phyloP scores from a whole-genome alignment of 2,797 vertebrate species.

The Aselliscus stoliczkanus region DNA sequence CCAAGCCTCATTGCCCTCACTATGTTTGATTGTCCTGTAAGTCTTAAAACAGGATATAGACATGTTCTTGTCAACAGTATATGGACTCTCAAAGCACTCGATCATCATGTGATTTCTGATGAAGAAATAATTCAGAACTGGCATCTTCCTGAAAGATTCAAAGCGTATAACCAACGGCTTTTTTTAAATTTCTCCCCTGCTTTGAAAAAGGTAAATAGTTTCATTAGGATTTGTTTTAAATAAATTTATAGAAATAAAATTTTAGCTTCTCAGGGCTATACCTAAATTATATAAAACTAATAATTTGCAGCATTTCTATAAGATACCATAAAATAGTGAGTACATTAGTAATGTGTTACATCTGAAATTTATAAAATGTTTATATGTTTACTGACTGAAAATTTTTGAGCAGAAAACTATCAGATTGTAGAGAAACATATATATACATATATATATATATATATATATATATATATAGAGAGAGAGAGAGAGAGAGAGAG shows the following conservation, averaged over 20 bases:
- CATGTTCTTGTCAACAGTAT: slow-evolving; percentile 79
- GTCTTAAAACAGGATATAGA: slow-evolving; percentile 80
- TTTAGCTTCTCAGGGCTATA: background rate
- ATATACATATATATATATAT: background rate
- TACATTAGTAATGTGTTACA: background rate
- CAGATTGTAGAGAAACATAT: background rate
- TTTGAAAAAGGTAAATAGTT: slow-evolving; percentile 67
- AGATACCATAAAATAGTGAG: background rate
- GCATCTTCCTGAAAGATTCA: slow-evolving; percentile 74
- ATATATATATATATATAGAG: background rate
- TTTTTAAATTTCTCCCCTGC: slow-evolving; percentile 68
- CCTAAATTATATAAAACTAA: background rate
- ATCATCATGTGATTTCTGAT: slow-evolving; percentile 81
- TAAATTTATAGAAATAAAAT: background rate
- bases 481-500: too few relatives aligned
- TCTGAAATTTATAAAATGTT: background rate
- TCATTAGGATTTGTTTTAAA: background rate
- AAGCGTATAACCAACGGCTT: slow-evolving; percentile 64
- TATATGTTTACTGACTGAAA: background rate
- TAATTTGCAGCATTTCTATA: background rate
- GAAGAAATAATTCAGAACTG: slow-evolving; percentile 82
- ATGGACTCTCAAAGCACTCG: slow-evolving; percentile 80
- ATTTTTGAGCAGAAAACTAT: background rate
- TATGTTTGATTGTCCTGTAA: slow-evolving; percentile 80
- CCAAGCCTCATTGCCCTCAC: slow-evolving; percentile 77